These are phyloP conservation scores for Globodera ellingtonae DNA, from an alignment of 1,140 invertebrate genomes.

Conservation along the genomic window DNA sequence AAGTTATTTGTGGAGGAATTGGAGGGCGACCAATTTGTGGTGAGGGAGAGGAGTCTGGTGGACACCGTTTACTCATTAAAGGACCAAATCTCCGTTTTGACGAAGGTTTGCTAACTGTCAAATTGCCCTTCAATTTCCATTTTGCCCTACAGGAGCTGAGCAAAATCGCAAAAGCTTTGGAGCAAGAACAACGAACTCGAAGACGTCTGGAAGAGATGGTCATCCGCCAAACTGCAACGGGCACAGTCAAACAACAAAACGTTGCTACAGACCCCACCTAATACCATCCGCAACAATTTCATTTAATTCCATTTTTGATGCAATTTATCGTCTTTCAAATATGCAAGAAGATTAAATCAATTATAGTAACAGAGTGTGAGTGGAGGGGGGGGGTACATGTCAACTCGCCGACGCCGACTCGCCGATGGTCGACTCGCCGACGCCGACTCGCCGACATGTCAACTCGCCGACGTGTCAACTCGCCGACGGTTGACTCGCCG, in stretches of 20 bases:
- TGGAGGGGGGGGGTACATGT: no score
- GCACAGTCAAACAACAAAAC: background rate
- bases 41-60: conserved; percentile 72
- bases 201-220: conserved; percentile 51
- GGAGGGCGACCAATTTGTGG: conserved; percentile 66
- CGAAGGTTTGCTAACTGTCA: conserved; percentile 65
- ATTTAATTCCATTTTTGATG: no score
- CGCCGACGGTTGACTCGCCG: no score
- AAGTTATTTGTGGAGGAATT: conserved; percentile 71
- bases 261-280: background rate
- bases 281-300: no score
- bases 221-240: conserved; percentile 6
- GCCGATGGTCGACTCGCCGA: no score
- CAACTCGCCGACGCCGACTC: no score
- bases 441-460: no score
- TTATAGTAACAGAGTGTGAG: no score
- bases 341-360: no score
- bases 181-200: conserved; percentile 54
- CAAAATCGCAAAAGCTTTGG: conserved; percentile 40
- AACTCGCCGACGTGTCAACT: no score
- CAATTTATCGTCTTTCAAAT: no score
- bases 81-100: conserved; percentile 72
- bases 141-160: conserved; percentile 44
- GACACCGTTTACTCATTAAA: conserved; percentile 75
- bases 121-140: conserved; percentile 13